A percentile compares a stretch with the other conserved stretches of the same genome.
phyloP scores from a whole-genome alignment of 2,888 invertebrate species.

The Cheilosia pagana region DNA sequence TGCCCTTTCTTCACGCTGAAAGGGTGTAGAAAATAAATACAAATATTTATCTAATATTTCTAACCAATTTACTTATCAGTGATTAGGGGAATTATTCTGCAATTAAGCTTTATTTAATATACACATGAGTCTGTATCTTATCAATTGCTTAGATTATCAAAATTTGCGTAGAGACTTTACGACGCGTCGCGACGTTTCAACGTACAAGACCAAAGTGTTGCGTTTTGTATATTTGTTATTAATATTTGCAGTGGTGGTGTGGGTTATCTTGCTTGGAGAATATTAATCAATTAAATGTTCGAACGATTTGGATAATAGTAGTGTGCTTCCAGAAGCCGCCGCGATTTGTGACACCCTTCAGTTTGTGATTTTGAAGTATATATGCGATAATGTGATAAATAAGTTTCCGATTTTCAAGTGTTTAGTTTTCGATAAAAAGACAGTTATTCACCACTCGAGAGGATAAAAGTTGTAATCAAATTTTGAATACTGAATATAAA shows the following conservation, averaged over 20 bases:
- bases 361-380: not conserved
- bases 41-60: conserved; percentile 27
- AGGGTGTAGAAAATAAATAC: conserved; percentile 1
- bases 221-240: not conserved
- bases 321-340: conserved; percentile 7
- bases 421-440: too few relatives aligned
- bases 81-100: conserved; percentile 35
- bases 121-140: conserved; percentile 36
- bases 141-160: conserved; percentile 36
- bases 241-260: not conserved
- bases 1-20: not conserved
- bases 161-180: conserved; percentile 12
- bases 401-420: not conserved
- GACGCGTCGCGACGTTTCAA: conserved; percentile 1
- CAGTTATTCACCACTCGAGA: too few relatives aligned
- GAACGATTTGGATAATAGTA: conserved; percentile 17
- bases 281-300: conserved; percentile 24
- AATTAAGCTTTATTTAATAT: conserved; percentile 39
- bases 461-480: too few relatives aligned
- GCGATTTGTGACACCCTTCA: conserved; percentile 10
- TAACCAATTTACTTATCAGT: conserved; percentile 31
- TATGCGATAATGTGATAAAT: conserved; percentile 2
- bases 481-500: too few relatives aligned
- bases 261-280: conserved; percentile 25
- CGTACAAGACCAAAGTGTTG: not conserved